A percentile compares a stretch with the other conserved stretches of the same genome.
Evolutionary conservation across 2,888 invertebrate genomes (phyloP).

Genomic region (Bedellia somnulentella): DNA sequence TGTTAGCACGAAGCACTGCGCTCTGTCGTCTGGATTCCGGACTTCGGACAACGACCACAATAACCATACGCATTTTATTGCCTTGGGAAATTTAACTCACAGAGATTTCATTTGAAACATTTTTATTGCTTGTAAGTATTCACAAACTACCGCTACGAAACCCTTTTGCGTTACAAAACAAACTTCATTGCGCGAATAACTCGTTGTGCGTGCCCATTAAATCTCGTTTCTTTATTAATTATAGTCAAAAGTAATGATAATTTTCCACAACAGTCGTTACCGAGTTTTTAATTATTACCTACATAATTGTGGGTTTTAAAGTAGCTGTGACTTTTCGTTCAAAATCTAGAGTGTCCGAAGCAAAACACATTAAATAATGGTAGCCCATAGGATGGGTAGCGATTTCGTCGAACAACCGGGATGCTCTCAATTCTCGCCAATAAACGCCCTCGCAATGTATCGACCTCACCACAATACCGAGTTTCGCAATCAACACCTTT

Average conservation of each 20-base stretch:
- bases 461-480: conserved; percentile 26
- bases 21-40: too few species aligned
- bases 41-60: not conserved
- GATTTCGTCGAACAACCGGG: conserved; percentile 54
- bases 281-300: too few species aligned
- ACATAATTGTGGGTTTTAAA: too few species aligned
- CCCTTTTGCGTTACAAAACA: conserved; percentile 4
- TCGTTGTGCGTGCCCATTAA: conserved; percentile 3
- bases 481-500: conserved; percentile 34
- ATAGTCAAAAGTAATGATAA: too few species aligned
- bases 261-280: not conserved
- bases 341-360: conserved; percentile 29
- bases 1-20: too few species aligned
- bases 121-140: conserved; percentile 3
- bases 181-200: conserved; percentile 3
- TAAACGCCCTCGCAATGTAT: conserved; percentile 46
- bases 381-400: conserved; percentile 43
- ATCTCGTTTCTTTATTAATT: too few species aligned
- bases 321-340: too few species aligned
- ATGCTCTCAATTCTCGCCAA: conserved; percentile 59
- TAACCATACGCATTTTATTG: not conserved
- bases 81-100: not conserved
- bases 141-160: conserved; percentile 2
- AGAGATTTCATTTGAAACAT: not conserved
- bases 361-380: conserved; percentile 36